Base-by-base conservation (phyloP, 2,113 vertebrate genomes). In the Zosterops lateralis region DNA sequence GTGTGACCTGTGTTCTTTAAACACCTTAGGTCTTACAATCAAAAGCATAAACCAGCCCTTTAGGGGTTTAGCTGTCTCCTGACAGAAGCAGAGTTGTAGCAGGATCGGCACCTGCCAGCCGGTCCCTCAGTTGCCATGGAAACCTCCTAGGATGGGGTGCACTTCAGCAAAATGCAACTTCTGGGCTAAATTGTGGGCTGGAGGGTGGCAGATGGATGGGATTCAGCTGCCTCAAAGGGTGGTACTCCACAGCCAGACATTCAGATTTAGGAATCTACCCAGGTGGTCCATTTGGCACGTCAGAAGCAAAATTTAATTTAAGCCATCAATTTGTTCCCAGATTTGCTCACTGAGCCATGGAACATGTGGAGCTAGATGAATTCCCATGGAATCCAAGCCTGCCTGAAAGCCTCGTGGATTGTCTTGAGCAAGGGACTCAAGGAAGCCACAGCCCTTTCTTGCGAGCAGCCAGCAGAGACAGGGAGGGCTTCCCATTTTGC, bases 361-460 rank as follows among this genome's bases (percentile, higher is more conserved):
- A 86, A 62, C 58, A 20, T 1, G 12, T 11, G 21, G 73, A 31
- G 61, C 34, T 77, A 1, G 3, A 54, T 67, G 34, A 87, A 74
- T 17, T 81, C 42, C 42, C 1, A 0, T 2, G 14, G 70, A 58
- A 86, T 29, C 73, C 44, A 57, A 86, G 60, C 29, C 32, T 87
- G n/a, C 18, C 67, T 6, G 22, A 76, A 87, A 89, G 50, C 50
- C 36, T 56, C 0, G 0, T 53, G 85, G 42, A 18, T 38, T 73
- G 50, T 42, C n/a, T 50, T 0, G 6, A 57, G 86, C 50, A 25
- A 1, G 3, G 36, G 58, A 61, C 54, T 51, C 0, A 0, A 11
- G 38, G 72, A 36, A 89, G 34, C 18, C 50, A 6, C 17, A 21
- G 79, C 56, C 32, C 62, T 53, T 84, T 68, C 58, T n/a, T 2